Evolutionary conservation across 2,797 vertebrate genomes (phyloP).

Genomic region (Ceryle rudis): DNA sequence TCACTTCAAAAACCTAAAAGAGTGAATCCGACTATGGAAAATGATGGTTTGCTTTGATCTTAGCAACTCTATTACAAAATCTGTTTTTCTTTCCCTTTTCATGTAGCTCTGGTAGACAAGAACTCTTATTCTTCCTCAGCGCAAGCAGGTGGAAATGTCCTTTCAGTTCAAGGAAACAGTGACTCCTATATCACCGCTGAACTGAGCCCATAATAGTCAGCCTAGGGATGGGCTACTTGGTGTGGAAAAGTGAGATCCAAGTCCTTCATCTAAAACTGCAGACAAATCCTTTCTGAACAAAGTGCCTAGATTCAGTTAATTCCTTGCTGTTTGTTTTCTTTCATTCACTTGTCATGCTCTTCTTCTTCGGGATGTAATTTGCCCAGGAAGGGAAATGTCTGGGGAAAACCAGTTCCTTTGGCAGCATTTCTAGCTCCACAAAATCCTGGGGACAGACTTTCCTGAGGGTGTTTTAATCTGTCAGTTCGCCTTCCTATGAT

Average conservation of each 20-base stretch:
- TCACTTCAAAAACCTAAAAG: constrained; percentile 12
- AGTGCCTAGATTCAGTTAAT: constrained; percentile 17
- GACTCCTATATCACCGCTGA: not conserved
- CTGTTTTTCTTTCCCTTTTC: constrained; percentile 62
- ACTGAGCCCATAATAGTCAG: not conserved
- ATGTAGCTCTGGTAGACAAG: constrained; percentile 14
- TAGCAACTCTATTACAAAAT: constrained; percentile 56
- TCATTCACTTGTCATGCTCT: not conserved
- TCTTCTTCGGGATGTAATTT: constrained; percentile 7
- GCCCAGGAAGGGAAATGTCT: not conserved
- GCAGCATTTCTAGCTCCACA: not conserved
- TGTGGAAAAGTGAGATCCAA: not conserved
- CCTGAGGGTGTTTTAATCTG: not conserved
- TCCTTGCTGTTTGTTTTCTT: constrained; percentile 29
- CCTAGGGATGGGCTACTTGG: constrained; percentile 45
- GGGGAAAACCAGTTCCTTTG: constrained; percentile 2
- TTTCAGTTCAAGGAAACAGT: constrained; percentile 28
- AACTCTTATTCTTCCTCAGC: not conserved
- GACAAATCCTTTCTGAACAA: not conserved
- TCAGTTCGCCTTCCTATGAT: not conserved
- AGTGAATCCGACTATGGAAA: not conserved
- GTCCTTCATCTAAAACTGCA: constrained; percentile 3
- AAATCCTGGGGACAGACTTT: not conserved
- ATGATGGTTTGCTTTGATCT: constrained; percentile 58
- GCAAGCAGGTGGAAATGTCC: constrained; percentile 50